Evolutionary conservation across 2,888 invertebrate species (phyloP), one percentile per base, ranked within the genome.

Genomic region (Eupithecia dodoneata): DNA sequence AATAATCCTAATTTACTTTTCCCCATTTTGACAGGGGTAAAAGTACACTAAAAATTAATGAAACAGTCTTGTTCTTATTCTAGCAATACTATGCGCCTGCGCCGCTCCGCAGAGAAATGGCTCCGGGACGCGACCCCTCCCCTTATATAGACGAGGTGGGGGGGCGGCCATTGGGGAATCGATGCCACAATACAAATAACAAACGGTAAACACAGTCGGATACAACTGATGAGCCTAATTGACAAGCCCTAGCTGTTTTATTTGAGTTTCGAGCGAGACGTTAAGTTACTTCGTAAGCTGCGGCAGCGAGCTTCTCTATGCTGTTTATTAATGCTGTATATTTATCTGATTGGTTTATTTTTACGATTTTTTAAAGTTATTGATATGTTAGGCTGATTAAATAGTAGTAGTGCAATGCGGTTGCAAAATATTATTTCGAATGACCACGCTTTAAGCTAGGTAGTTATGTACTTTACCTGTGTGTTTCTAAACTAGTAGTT

Each of bases 1-100:
- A 92, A 85, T 85, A 90, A 90, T 88, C 93, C 92, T 88, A 91
- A 87, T 83, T 86, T 91, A 92, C 85, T 86, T 83, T 86, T 88
- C 94, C 94, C 94, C 94, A 94, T 94, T 80, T 84, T 93, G 85
- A 75, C 81, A 83, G 89, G 94, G 94, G 93, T 87, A 83, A 85
- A 87, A 88, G 87, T 87, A 81, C 88, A 89, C 90, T 89, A 87
- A 88, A 80, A 83, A 82, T 71, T 77, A 79, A 85, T 92, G 81
- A 84, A 85, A 92, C 94, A 94, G 94, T 94, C 93, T 92, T 87
- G 82, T 83, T 80, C 88, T 90, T 88, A 89, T 82, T 72, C 88
- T 90, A 86, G 80, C 85, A 92, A 92, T 93, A 92, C 92, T 91
- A 87, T 83, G 83, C 88, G 84, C 86, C 88, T 86, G 90, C 91